Base-by-base conservation (phyloP, 2,888 invertebrate genomes). In the Parelbella ahira region DNA sequence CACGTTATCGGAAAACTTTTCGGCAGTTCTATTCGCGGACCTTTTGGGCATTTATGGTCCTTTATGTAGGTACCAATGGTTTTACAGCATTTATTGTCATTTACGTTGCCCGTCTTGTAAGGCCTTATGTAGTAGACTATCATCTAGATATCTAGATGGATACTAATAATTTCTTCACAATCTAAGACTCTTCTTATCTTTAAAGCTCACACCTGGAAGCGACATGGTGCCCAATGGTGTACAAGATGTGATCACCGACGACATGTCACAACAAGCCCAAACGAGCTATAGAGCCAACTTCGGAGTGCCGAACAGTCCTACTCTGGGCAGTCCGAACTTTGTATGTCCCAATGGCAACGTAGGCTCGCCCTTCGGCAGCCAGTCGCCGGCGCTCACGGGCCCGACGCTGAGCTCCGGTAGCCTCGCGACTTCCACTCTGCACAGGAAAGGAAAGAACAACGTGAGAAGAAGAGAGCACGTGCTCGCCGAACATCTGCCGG, bases 401-500 rank as follows among this genome's bases (percentile, higher is more conserved):
- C 60, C 60, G 21, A 87, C 86, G 23, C 64, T 88, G 23, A 87
- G 86, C 52, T 83, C 86, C 0, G 70, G 80, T 4, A 87, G 86
- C 46, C 57, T 87, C 1, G 77, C 83, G 1, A 84, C 84, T 13
- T 89, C 73, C 41, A 88, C 81, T 29, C 59, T 87, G 50, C 89
- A 73, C 49, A 73, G 83, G 70, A 89, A 78, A 84, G 90, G 68
- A 48, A 90, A 74, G 82, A 69, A 71, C 1, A 80, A 80, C 43
- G 71, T 74, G 2, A 60, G 90, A 58, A 88, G 91, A 73, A 90
- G 92, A 80, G 93, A 93, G 74, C 93, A 93, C 65, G 94, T 95
- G 44, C 90, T 95, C 60, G 93, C 95, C 36, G 94, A 95, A 72
- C 92, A 94, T 56, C 90, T 95, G 73, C 95, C 95, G 15, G 95